Evolutionary conservation across 1,140 invertebrate species (phyloP).

Genomic region (Diorhabda elongata): DNA sequence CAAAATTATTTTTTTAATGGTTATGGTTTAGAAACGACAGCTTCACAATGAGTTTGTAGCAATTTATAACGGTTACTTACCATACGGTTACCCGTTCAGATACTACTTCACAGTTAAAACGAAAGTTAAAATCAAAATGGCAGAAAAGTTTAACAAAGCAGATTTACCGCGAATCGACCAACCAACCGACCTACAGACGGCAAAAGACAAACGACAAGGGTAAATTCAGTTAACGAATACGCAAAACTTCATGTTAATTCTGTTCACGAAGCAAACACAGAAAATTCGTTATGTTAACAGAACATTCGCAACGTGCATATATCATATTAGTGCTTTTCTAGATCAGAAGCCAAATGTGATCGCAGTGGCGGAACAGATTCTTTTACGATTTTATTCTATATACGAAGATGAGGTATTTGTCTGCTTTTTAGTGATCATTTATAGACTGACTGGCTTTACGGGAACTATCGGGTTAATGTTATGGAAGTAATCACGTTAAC

Average conservation of each 20-base stretch:
- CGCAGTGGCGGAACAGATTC: conserved; percentile 2
- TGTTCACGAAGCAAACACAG: conserved; percentile 14
- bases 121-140: conserved; percentile 16
- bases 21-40: no score
- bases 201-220: conserved; percentile 12
- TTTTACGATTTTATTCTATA: not conserved
- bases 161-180: not conserved
- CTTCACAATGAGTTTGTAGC: no score
- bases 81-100: no score
- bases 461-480: no score
- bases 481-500: no score
- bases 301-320: conserved; percentile 11
- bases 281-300: conserved; percentile 14
- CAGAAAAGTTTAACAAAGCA: conserved; percentile 4
- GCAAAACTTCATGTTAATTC: conserved; percentile 21
- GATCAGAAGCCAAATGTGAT: conserved; percentile 13
- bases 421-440: no score
- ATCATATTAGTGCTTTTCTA: conserved; percentile 10
- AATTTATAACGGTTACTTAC: no score
- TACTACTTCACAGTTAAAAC: conserved; percentile 13
- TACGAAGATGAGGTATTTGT: no score
- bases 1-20: no score
- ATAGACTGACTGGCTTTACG: no score
- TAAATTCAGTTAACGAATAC: conserved; percentile 22
- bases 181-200: not conserved